These are phyloP conservation scores for Ecliptopera silaceata DNA, from an alignment of 2,888 invertebrate species.

Conservation along the genomic window DNA sequence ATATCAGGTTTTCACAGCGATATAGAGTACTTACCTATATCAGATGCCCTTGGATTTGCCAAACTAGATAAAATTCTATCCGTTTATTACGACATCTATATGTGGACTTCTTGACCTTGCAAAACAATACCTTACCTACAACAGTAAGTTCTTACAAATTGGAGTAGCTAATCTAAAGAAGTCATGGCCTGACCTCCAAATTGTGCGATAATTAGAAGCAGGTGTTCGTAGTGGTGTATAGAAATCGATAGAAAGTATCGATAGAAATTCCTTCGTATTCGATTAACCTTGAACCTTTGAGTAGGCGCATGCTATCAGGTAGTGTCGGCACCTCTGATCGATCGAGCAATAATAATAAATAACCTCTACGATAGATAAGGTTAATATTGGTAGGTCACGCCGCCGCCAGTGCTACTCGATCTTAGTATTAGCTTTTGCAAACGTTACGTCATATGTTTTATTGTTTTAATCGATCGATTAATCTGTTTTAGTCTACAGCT, in stretches of 20 bases:
- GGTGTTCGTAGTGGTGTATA: constrained; percentile 32
- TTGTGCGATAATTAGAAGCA: constrained; percentile 47
- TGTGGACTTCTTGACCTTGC: constrained; percentile 39
- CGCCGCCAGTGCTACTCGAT: not conserved
- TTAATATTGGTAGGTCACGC: not conserved
- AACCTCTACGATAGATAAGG: constrained; percentile 23
- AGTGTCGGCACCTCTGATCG: constrained; percentile 28
- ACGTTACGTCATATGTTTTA: no score
- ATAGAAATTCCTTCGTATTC: constrained; percentile 13
- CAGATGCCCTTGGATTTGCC: no score
- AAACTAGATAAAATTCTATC: no score
- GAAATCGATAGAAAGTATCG: constrained; percentile 22
- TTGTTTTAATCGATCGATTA: no score
- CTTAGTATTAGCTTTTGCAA: no score
- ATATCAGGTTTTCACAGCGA: not conserved
- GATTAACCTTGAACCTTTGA: constrained; percentile 34
- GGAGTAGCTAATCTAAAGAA: constrained; percentile 46
- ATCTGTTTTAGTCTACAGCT: no score
- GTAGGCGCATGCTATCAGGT: constrained; percentile 12
- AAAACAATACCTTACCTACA: no score
- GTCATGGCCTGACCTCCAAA: constrained; percentile 52
- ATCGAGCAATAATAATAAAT: constrained; percentile 28
- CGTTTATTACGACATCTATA: constrained; percentile 35
- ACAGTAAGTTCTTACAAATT: constrained; percentile 4
- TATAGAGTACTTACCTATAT: no score